Evolutionary conservation across 2,797 vertebrate species (phyloP).

Genomic region (Lateolabrax maculatus): DNA sequence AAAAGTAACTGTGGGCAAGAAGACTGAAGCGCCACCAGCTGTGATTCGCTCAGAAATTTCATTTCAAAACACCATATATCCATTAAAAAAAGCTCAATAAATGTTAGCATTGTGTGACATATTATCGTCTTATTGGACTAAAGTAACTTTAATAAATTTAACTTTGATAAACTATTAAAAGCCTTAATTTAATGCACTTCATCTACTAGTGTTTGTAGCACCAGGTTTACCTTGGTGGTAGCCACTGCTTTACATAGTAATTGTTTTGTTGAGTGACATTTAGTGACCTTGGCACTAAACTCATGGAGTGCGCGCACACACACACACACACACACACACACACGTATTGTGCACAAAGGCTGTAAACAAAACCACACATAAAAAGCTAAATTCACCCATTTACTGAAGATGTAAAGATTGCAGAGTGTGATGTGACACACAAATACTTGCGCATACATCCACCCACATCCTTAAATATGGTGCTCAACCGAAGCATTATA

Average conservation of each 20-base stretch:
- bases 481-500: neutral
- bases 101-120: neutral
- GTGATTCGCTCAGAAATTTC: constrained; percentile 2
- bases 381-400: neutral
- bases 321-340: no score
- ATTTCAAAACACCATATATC: constrained; percentile 8
- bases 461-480: neutral
- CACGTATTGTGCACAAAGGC: neutral
- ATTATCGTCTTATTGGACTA: neutral
- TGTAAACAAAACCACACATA: no score
- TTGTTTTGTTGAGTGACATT: neutral
- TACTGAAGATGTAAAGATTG: neutral
- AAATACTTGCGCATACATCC: neutral
- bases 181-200: no score
- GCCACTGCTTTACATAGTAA: neutral
- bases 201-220: neutral
- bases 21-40: constrained; percentile 25
- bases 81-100: neutral
- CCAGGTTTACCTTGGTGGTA: neutral
- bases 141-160: neutral
- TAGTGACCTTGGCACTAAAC: neutral
- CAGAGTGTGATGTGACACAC: neutral
- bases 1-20: constrained; percentile 22
- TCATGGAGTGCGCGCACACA: no score
- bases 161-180: neutral